Evolutionary conservation across 2,797 vertebrate species (phyloP), one percentile per base, ranked within the genome.

Genomic region (Argyrosomus regius): DNA sequence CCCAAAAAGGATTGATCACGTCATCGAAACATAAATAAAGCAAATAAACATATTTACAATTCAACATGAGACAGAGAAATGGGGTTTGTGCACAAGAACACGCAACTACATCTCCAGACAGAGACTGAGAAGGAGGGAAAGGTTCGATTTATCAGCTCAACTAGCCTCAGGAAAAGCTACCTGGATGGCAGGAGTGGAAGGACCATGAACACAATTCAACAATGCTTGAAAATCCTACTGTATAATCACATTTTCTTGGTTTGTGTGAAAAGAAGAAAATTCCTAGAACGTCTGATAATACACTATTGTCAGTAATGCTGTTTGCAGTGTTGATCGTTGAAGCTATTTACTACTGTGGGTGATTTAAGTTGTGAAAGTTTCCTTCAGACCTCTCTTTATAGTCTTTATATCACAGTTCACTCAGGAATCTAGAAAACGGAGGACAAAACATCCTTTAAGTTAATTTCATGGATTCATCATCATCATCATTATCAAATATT

Each of bases 1-100:
- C 96, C 98, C 97, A 96, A 96, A 92, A 97, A 75, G 97, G 98
- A 99, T 98, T 98, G 97, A 98, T 97, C 93, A 92, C 84, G 85
- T 90, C 93, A 95, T 93, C 93, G 77, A 77, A 93, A 94, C 94
- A 98, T 98, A 99, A 98, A 99, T 98, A 97, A 97, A 97, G 95
- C 94, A 95, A 96, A 93, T 93, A 69, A 92, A 97, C 95, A 95
- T 98, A 98, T 99, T 96, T 99, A 99, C 98, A 99, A 48, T 90
- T 84, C 75, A 83, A 88, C 84, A 75, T 61, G 76, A 8, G 80
- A 90, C 78, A 91, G 85, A 92, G 69, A 75, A 39, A 81, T 43
- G 72, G 78, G 73, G 66, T 75, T 83, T 90, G 92, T 91, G 89
- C 82, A 86, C 67, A 54, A 54, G 70, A 81, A 87, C 60, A 75